A percentile compares a stretch with the other conserved stretches of the same genome.
These are phyloP conservation scores for mouse (Mus musculus) DNA, from an alignment of 2,113 vertebrate genomes.

Conservation along the genomic window DNA sequence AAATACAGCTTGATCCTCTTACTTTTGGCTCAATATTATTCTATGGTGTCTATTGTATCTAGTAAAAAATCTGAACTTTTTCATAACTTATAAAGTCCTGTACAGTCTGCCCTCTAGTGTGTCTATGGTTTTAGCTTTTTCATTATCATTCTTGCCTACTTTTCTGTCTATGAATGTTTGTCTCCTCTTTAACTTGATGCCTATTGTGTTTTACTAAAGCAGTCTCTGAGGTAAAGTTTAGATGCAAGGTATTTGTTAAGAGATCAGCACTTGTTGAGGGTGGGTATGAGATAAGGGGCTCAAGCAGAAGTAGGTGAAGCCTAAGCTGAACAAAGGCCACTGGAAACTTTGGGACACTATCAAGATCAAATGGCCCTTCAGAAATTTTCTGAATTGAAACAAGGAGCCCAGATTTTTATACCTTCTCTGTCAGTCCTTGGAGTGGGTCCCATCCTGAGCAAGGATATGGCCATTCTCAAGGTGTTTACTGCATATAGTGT, in stretches of 20 bases:
- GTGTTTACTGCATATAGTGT: neutral
- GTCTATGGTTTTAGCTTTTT: neutral
- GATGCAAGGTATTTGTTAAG: neutral
- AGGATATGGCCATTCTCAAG: neutral
- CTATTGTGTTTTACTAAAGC: neutral
- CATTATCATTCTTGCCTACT: neutral
- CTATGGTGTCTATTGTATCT: neutral
- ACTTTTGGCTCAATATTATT: neutral
- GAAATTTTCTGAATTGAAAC: neutral
- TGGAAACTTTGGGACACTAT: neutral
- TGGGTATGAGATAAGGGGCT: neutral
- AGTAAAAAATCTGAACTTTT: neutral
- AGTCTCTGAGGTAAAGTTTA: neutral
- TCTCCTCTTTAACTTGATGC: neutral
- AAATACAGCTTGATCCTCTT: constrained; percentile 18
- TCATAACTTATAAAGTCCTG: neutral
- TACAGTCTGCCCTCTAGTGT: neutral
- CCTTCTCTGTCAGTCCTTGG: neutral
- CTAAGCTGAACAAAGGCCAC: neutral
- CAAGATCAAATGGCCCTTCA: neutral
- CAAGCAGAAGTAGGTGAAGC: neutral
- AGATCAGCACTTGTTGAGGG: neutral
- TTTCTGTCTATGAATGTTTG: neutral
- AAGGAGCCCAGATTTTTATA: neutral
- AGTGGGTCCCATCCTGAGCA: neutral